Base-by-base conservation (phyloP, 2,113 vertebrate genomes). In the Forbesichthys agassizii region DNA sequence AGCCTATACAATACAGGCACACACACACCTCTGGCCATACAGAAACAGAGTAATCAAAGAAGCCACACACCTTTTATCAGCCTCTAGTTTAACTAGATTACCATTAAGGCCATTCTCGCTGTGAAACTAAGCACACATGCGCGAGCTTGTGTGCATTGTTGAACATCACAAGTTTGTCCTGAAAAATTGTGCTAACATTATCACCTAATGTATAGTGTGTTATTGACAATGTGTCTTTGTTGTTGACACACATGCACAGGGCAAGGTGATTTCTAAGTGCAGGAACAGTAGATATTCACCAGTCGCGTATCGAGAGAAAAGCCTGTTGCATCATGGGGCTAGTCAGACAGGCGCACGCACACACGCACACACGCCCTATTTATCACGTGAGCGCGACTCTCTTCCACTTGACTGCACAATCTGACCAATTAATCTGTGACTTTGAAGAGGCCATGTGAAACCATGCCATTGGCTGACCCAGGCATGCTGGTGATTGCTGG, bases 351-450 rank as follows among this genome's bases (percentile, higher is more conserved):
- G 8, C 49, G 8, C 49, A 68, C 46, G 61, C 27, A 69, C 48
- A 61, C 27, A 52, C 48, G 74, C 58, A 77, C 56, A 88, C 51
- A 75, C 36, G 80, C 27, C 1, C 27, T 27, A 27, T 27, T 27
- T 27, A 65, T 62, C 73, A 70, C 66, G 78, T 20, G 67, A 80
- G 82, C 57, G 27, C 2, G 2, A 82, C 82, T 84, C 78, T 82
- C 85, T 92, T 92, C 89, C 84, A 77, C 90, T 93, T 90, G 91
- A 73, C 84, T 92, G 90, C 90, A 91, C 91, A 93, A 92, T 92
- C 79, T 68, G 89, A 90, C 88, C 85, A 90, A 92, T 92, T 93
- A 90, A 90, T 87, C 65, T 70, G 87, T 91, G 88, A 91, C 87
- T 90, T 89, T 90, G 86, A 87, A 59, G 77, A 81, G 75, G 79